Evolutionary conservation across 2,797 vertebrate genomes (phyloP), one percentile per base, ranked within the genome.

Genomic region (Chiroxiphia lanceolata): DNA sequence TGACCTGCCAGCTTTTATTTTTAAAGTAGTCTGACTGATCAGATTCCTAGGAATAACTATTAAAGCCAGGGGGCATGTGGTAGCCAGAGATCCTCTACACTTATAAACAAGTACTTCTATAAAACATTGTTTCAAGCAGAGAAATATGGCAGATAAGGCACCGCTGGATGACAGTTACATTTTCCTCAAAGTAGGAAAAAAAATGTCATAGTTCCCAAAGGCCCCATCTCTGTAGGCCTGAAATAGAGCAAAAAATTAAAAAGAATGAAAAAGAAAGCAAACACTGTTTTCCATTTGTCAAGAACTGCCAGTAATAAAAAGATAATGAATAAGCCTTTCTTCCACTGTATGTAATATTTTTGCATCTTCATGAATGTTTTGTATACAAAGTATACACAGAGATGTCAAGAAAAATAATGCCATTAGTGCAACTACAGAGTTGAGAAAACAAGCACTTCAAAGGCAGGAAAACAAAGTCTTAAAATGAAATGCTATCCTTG

Each of bases 131-230:
- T 91, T 82, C 54, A 79, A 77, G 79, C 53, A 87, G 54, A 94
- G 65, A 94, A 92, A 94, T 76, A 56, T 47, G 79, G 69, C 76
- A 94, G 92, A 93, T 95, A 93, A 94, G 72, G 72, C 76, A 91
- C 51, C 89, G 59, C 60, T 85, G 76, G 75, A 75, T 69, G 45
- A 91, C 82, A 92, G 60, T 38, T 88, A 90, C 54, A 86, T 96
- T 96, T 86, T 82, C 65, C 65, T 90, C 87, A 72, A 79, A 96
- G 85, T 5, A 81, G 59, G 77, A 93, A 94, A 93, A 95, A 92
- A 75, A 96, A 59, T 85, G 79, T 69, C 14, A 2, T 75, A 65
- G 68, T 15, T 95, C 87, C 91, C 91, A 81, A 86, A 93, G 87
- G 89, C 40, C 57, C 12, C 59, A 83, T 90, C 61, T 75, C 76